Percentiles rank a stretch among this genome's conserved stretches.
These are phyloP conservation scores for Dastarcus helophoroides DNA, from an alignment of 2,888 invertebrate genomes.

Conservation along the genomic window DNA sequence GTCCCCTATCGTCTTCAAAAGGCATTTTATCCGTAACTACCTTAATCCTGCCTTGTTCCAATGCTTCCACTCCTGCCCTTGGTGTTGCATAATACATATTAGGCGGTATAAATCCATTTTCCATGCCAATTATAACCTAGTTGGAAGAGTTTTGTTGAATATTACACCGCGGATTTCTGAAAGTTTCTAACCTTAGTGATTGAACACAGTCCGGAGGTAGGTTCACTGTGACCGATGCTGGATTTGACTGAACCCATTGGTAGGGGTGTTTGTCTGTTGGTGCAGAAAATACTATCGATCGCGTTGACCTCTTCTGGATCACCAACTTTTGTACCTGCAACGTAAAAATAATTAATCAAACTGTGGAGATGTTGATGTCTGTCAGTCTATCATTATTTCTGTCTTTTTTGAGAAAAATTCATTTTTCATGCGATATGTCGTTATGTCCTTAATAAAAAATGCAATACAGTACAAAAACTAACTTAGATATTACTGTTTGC, in stretches of 20 bases:
- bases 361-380: background rate
- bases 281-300: conserved; percentile 68
- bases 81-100: conserved; percentile 61
- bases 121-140: conserved; percentile 33
- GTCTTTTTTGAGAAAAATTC: background rate
- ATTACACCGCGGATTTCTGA: no score
- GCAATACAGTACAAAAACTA: no score
- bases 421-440: background rate
- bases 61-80: conserved; percentile 43
- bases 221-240: conserved; percentile 88
- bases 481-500: no score
- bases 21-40: conserved; percentile 64
- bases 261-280: conserved; percentile 58
- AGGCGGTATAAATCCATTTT: conserved; percentile 68
- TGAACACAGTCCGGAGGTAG: conserved; percentile 72
- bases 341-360: background rate
- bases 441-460: no score
- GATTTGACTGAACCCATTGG: conserved; percentile 86
- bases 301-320: conserved; percentile 87
- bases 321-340: conserved; percentile 60
- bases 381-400: background rate
- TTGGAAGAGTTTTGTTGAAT: no score
- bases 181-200: conserved; percentile 47
- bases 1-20: conserved; percentile 52
- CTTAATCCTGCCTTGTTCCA: conserved; percentile 49